Base-by-base conservation (phyloP, 92 coral and sea anemone genomes). In the Heteractis magnifica region DNA sequence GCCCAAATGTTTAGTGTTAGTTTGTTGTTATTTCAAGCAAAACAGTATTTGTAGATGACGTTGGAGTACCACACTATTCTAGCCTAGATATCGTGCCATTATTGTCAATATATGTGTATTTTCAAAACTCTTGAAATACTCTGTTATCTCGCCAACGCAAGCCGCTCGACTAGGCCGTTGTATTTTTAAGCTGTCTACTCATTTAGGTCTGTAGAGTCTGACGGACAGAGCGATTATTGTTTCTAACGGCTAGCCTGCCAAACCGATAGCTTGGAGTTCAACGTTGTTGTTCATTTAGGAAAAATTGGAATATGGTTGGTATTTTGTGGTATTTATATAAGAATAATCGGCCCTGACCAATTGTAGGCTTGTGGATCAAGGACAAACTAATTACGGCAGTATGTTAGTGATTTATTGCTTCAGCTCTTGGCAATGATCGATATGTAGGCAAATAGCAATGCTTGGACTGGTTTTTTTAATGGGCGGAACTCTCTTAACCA, bases 401-500 rank as follows among this genome's bases (percentile, higher is more conserved):
- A 34, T 4, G 77, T 44, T 74, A 49, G 49, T 20, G 51, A 49
- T 21, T 74, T 49, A 49, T 16, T 74, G 49, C 73, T 74, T 49
- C 49, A 8, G 15, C 12, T 15, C 26, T 15, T 49, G 48, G 49
- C 11, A 44, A 21, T 73, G 6, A 73, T 21, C 65, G 65, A 3
- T 58, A 14, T 49, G 4, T 49, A 64, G 56, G 49, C 18, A 11
- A 41, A 59, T 62, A 62, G 20, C 70, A 62, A 23, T 62, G 1
- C 70, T 6, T 62, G 21, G 56, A 16, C 51, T 51, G 73, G n/a
- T 20, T 72, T 52, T 76, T 75, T 20, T 62, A 14, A 76, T n/a
- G 87, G 87, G 87, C 87, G 87, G 87, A 84, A 84, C 81, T 60
- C 48, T 48, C 18, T 59, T 12, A 77, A 84, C 81, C 82, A 58